These are phyloP conservation scores for Scaptomyza graminum DNA, from an alignment of 1,140 invertebrate species.

Conservation along the genomic window DNA sequence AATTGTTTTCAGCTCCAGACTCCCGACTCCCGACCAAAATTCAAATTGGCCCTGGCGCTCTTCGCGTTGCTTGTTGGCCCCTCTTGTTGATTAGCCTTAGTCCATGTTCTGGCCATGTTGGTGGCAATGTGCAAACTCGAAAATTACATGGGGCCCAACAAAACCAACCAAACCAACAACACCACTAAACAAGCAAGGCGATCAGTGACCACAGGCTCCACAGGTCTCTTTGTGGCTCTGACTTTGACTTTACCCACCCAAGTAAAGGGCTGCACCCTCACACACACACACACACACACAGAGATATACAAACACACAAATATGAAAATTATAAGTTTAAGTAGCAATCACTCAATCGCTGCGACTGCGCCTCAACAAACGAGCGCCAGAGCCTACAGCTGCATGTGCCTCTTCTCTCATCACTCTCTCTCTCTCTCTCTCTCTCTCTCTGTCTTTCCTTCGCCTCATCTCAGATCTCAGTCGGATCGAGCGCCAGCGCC, in stretches of 20 bases:
- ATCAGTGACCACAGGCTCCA: constrained; percentile 10
- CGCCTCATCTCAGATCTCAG: constrained; percentile 19
- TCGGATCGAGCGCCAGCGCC: constrained; percentile 16
- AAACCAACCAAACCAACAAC: neutral
- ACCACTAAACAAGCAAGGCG: neutral
- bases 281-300: constrained; percentile 32
- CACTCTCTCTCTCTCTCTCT: neutral
- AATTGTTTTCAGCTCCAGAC: constrained; percentile 72
- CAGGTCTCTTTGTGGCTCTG: neutral
- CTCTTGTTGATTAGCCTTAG: constrained; percentile 57
- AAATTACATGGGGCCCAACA: constrained; percentile 69
- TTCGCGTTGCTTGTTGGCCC: constrained; percentile 7
- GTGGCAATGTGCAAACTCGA: constrained; percentile 82
- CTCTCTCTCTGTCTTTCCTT: constrained; percentile 4
- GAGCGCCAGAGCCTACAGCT: constrained; percentile 11
- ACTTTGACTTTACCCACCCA: constrained; percentile 48
- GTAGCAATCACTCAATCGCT: constrained; percentile 84
- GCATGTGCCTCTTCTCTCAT: neutral
- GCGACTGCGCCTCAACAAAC: constrained; percentile 51
- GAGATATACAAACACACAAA: constrained; percentile 68
- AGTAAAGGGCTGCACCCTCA: constrained; percentile 54
- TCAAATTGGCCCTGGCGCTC: constrained; percentile 67
- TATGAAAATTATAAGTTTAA: constrained; percentile 84
- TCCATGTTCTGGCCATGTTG: constrained; percentile 76
- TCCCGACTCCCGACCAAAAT: constrained; percentile 47